A percentile compares a stretch with the other conserved stretches of the same genome.
These are phyloP conservation scores for Myripristis murdjan DNA, from an alignment of 2,797 vertebrate species.

Conservation along the genomic window DNA sequence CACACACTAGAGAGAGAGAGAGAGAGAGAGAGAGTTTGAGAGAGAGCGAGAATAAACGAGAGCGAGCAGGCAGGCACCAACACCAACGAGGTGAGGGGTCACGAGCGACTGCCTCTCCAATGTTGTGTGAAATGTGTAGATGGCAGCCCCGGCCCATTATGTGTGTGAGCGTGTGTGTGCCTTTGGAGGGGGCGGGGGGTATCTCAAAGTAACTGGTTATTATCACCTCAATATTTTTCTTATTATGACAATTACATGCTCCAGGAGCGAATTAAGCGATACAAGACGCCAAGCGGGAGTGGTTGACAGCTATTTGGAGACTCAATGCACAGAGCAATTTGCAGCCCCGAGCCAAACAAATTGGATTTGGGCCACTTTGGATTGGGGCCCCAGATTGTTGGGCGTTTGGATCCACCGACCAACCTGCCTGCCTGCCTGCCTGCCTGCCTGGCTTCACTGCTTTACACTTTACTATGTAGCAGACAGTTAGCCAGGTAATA, in stretches of 20 bases:
- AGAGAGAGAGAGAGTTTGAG: too few relatives aligned
- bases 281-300: slow-evolving; percentile 87
- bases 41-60: slow-evolving; percentile 40
- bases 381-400: slow-evolving; percentile 85
- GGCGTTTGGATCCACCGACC: slow-evolving; percentile 80
- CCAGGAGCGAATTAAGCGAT: slow-evolving; percentile 88
- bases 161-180: slow-evolving; percentile 37
- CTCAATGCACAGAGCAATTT: slow-evolving; percentile 91
- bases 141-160: slow-evolving; percentile 66
- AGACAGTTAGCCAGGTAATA: slow-evolving; percentile 63
- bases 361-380: slow-evolving; percentile 91
- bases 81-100: slow-evolving; percentile 81
- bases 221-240: slow-evolving; percentile 91
- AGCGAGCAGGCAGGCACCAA: slow-evolving; percentile 61
- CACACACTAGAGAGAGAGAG: slow-evolving; percentile 28
- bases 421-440: slow-evolving; percentile 66
- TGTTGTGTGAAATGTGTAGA: slow-evolving; percentile 83
- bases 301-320: slow-evolving; percentile 91
- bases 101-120: slow-evolving; percentile 79
- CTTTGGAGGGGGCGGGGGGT: slow-evolving; percentile 48
- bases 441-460: slow-evolving; percentile 66
- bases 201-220: slow-evolving; percentile 88
- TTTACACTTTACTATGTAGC: slow-evolving; percentile 67
- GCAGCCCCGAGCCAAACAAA: slow-evolving; percentile 88
- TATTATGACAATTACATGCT: slow-evolving; percentile 92